Evolutionary conservation across 2,888 invertebrate genomes (phyloP), one percentile per base, ranked within the genome.

Genomic region (Clusia tigrina): DNA sequence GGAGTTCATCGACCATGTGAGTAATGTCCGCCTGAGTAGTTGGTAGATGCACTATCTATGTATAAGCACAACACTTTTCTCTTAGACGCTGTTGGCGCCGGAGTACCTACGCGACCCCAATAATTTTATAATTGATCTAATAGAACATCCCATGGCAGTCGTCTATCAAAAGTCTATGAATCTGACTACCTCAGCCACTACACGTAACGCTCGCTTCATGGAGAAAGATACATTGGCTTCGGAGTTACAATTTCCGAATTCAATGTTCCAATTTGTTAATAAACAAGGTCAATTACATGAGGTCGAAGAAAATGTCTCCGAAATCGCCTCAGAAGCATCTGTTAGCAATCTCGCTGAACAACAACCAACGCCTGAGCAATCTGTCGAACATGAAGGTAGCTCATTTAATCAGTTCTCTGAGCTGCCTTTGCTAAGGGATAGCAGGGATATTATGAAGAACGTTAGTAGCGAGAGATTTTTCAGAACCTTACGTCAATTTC

Each of bases 1-100:
- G 25, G 79, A 81, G 72, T 83, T 76, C 68, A 83, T 83, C 62
- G 83, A 83, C 64, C 82, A 83, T 69, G 83, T 83, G 74, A 76
- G 65, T 63, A 2, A n/a, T n/a, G n/a, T n/a, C n/a, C n/a, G n/a
- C n/a, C n/a, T n/a, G n/a, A n/a, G n/a, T n/a, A n/a, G n/a, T n/a
- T n/a, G n/a, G n/a, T n/a, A n/a, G n/a, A n/a, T n/a, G n/a, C n/a
- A 9, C 58, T 55, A 26, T 20, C 20, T n/a, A 2, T 2, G 2
- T 17, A 2, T 9, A 24, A 18, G 25, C n/a, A 6, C 38, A 26
- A 22, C 26, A 17, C 42, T 18, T 23, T 48, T 20, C 52, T 62
- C 71, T 2, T 64, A 83, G 83, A 71, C 81, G 22, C 75, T 83
- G 38, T 68, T 83, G 58, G 79, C 78, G 57, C 76, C 83, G 2